Conservation (phyloP, 2,888 invertebrate species). For the Orthosia gothica region DNA sequence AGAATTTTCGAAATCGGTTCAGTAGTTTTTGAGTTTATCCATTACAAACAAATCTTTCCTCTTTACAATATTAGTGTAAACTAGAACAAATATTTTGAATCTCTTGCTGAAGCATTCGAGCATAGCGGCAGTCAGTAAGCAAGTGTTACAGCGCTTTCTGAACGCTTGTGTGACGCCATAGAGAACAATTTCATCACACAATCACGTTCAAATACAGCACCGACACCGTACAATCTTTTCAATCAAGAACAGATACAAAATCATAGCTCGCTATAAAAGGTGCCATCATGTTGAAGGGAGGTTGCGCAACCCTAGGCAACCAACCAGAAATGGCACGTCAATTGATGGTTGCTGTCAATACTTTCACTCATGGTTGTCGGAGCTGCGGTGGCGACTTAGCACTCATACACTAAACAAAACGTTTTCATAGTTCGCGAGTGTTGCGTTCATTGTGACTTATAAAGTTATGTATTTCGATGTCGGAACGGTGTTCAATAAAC, state of each 20-base stretch:
- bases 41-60: too few species aligned
- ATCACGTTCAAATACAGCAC: conserved; percentile 18
- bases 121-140: neutral
- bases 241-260: conserved; percentile 56
- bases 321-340: conserved; percentile 56
- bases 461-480: neutral
- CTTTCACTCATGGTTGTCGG: conserved; percentile 68
- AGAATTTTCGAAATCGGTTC: too few species aligned
- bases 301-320: conserved; percentile 67
- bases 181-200: conserved; percentile 36
- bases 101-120: neutral
- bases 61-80: too few species aligned
- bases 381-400: conserved; percentile 43
- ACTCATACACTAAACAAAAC: conserved; percentile 60
- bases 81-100: neutral
- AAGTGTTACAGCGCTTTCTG: conserved; percentile 25
- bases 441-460: conserved; percentile 12
- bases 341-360: conserved; percentile 61
- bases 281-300: conserved; percentile 54
- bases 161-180: conserved; percentile 15
- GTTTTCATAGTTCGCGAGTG: conserved; percentile 34
- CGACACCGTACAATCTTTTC: conserved; percentile 52
- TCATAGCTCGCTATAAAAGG: conserved; percentile 58
- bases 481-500: neutral
- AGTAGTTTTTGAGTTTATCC: too few species aligned